Percentiles rank a stretch among this genome's conserved stretches.
Evolutionary conservation across 2,888 invertebrate species (phyloP).

Genomic region (Drosophila anomelani): DNA sequence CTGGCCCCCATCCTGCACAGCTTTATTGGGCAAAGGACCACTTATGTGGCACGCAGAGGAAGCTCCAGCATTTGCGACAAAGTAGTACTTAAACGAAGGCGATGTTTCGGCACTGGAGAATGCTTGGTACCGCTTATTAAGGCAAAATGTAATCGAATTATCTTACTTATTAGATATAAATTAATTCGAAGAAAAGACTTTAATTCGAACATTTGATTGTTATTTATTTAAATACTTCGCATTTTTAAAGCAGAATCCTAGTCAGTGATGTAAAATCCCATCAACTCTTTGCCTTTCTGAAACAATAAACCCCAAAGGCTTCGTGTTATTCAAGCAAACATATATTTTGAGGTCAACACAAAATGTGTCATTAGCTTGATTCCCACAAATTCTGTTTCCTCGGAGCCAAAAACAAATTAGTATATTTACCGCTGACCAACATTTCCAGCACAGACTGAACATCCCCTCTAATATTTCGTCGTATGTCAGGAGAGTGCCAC

Average conservation of each 20-base stretch:
- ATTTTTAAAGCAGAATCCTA: not conserved
- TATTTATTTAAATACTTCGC: too few species aligned
- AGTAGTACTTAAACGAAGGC: conserved; percentile 19
- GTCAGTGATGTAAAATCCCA: not conserved
- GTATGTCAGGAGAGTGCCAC: conserved; percentile 10
- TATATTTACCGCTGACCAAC: conserved; percentile 27
- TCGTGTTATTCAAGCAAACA: conserved; percentile 1
- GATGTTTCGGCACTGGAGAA: not conserved
- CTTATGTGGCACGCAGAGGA: conserved; percentile 61
- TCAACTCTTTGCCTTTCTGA: not conserved
- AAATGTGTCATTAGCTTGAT: conserved; percentile 12
- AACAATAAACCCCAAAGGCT: not conserved
- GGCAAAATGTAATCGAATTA: not conserved
- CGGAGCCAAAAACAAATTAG: conserved; percentile 16
- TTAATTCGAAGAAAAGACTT: too few species aligned
- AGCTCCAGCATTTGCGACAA: conserved; percentile 33
- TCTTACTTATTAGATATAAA: not conserved
- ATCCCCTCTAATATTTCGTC: not conserved
- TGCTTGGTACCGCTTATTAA: not conserved
- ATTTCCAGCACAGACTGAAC: conserved; percentile 14
- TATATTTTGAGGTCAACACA: conserved; percentile 6
- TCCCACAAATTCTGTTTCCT: conserved; percentile 8
- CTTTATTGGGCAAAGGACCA: conserved; percentile 59
- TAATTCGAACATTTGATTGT: too few species aligned
- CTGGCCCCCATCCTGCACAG: conserved; percentile 2